Base-by-base conservation (phyloP, 2,888 invertebrate species). In the Drosophila mettleri region DNA sequence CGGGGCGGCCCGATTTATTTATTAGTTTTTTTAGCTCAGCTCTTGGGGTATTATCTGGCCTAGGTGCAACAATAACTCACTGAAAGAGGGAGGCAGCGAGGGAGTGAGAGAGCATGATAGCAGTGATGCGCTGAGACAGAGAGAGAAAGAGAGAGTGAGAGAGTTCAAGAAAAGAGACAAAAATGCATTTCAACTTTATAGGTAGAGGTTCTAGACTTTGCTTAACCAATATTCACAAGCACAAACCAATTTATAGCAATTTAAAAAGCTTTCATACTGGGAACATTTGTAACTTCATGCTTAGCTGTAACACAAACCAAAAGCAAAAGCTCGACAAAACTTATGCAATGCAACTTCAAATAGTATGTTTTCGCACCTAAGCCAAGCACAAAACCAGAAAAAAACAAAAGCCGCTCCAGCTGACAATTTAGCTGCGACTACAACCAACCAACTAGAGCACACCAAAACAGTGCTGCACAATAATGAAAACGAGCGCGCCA, bases 1-100 rank as follows among this genome's bases (percentile, higher is more conserved):
- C 41, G 68, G 62, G 49, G 49, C 29, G 4, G 33, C 16, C 60
- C 61, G 41, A 78, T 86, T 83, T 83, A 86, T 85, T 84, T 83
- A 86, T 85, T 80, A 43, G 69, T 51, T 69, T 66, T 62, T 68
- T 74, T 69, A 54, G 64, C 69, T 61, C 29, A 74, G 74, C 64
- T 64, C 67, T 49, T 24, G 6, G 29, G 67, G 74, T 48, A 70
- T 74, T 74, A 76, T 54, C 67, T 64, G 59, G 67, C 54, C 71
- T 75, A 68, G 74, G 68, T 51, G 68, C 68, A 58, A 10, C 72
- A 27, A 75, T 75, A 75, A 68, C 14, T 75, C 51, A 76, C 55
- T 9, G 34, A 31, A 8, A 34, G 39, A 51, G 20, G 16, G 1
- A 38, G 16, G 38, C 2, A 29, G 31, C 0, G 1, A 20, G 9